Percentiles rank a stretch among this genome's conserved stretches.
These are phyloP conservation scores for Drosophila hydei DNA, from an alignment of 1,140 invertebrate genomes.

Conservation along the genomic window DNA sequence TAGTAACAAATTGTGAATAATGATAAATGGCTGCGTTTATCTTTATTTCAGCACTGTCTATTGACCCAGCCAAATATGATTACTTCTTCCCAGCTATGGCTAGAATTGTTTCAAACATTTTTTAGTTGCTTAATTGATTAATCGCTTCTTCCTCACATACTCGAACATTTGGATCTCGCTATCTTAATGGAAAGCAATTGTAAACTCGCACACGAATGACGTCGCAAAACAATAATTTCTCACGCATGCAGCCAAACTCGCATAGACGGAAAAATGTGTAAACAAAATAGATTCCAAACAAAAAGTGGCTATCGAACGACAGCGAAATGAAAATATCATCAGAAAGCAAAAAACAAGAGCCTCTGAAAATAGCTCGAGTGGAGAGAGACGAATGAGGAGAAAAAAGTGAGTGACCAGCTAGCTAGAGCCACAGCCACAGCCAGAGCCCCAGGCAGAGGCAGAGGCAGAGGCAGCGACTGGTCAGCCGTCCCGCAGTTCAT, in stretches of 20 bases:
- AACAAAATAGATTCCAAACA: slow-evolving; percentile 34
- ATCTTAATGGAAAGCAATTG: no score
- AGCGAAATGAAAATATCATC: slow-evolving; percentile 39
- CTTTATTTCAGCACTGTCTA: slow-evolving; percentile 15
- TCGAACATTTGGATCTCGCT: no score
- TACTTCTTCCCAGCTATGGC: neutral
- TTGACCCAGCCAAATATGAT: neutral
- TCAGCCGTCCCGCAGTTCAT: slow-evolving; percentile 41
- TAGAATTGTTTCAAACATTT: no score
- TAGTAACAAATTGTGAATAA: slow-evolving; percentile 50
- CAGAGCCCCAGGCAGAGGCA: neutral
- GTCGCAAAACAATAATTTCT: slow-evolving; percentile 44
- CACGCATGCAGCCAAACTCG: slow-evolving; percentile 44
- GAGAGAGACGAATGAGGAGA: neutral
- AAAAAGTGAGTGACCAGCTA: slow-evolving; percentile 21
- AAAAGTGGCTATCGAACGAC: slow-evolving; percentile 18
- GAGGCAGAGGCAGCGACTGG: slow-evolving; percentile 24
- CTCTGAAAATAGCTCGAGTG: neutral
- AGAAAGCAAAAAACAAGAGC: slow-evolving; percentile 23
- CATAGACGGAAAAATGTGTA: slow-evolving; percentile 14
- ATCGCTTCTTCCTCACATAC: no score
- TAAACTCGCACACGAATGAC: slow-evolving; percentile 12
- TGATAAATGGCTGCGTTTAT: slow-evolving; percentile 54
- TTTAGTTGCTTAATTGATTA: no score
- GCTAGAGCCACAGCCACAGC: neutral